These are phyloP conservation scores for Neodontobutis hainanensis DNA, from an alignment of 2,113 vertebrate genomes.

Conservation along the genomic window DNA sequence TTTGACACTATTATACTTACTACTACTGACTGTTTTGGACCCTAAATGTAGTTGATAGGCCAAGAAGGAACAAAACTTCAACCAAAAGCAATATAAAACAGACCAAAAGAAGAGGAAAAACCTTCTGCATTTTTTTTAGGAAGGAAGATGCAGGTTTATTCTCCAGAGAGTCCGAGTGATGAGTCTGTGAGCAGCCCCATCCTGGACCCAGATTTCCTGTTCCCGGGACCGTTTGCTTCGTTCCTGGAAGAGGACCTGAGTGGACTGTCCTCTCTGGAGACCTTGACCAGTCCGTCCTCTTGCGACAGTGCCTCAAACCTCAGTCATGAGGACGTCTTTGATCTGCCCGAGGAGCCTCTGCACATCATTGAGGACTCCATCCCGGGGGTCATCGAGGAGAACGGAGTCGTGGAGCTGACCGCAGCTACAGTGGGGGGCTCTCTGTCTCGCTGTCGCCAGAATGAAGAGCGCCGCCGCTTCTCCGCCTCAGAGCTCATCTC, in stretches of 20 bases:
- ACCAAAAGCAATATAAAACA: too few species aligned
- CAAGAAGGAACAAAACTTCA: too few species aligned
- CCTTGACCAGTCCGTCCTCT: constrained; percentile 47
- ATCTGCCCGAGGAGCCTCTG: constrained; percentile 56
- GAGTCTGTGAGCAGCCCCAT: constrained; percentile 74
- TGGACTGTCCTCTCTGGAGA: constrained; percentile 67
- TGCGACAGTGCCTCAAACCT: constrained; percentile 43
- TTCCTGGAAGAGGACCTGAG: constrained; percentile 78
- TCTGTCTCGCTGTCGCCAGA: constrained; percentile 42
- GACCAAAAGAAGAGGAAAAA: too few species aligned
- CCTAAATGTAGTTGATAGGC: too few species aligned
- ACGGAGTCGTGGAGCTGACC: constrained; percentile 18
- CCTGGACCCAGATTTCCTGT: constrained; percentile 77
- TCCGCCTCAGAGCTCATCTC: constrained; percentile 89
- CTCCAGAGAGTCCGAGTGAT: constrained; percentile 77
- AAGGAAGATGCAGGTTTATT: constrained; percentile 88
- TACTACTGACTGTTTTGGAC: too few species aligned
- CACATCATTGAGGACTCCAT: constrained; percentile 66
- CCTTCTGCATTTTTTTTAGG: constrained; percentile 80
- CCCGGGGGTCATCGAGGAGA: constrained; percentile 21
- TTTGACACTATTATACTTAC: too few species aligned
- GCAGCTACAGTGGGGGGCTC: constrained; percentile 27
- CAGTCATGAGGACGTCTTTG: constrained; percentile 44
- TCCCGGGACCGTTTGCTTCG: constrained; percentile 78
- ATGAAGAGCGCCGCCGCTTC: constrained; percentile 86